Evolutionary conservation across 2,113 vertebrate genomes (phyloP).

Genomic region (Alexandromys fortis): DNA sequence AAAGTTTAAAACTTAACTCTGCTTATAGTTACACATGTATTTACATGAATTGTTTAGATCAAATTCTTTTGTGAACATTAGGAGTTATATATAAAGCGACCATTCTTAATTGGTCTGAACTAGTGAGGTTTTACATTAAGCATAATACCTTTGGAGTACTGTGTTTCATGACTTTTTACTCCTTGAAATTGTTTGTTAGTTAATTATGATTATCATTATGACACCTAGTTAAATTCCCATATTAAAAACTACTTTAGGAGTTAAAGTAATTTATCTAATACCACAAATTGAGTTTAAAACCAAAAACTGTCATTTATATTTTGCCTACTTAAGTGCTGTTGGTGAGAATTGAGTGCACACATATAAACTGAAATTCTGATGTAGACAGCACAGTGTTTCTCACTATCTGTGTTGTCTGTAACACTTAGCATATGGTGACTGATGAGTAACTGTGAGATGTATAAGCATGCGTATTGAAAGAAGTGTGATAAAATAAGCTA

Average conservation of each 20-base stretch:
- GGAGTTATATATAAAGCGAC: not conserved
- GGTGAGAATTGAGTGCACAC: slow-evolving; percentile 57
- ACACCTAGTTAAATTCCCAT: slow-evolving; percentile 27
- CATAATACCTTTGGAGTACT: not conserved
- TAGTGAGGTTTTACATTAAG: slow-evolving; percentile 29
- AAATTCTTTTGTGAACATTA: not conserved
- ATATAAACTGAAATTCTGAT: slow-evolving; percentile 50
- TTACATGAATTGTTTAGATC: not conserved
- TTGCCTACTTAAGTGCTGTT: not conserved
- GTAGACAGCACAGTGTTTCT: not conserved
- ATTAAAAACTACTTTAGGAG: slow-evolving; percentile 23
- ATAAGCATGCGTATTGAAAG: not conserved
- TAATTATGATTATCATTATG: slow-evolving; percentile 36
- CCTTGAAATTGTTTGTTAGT: not conserved
- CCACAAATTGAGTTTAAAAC: slow-evolving; percentile 7
- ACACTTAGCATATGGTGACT: slow-evolving; percentile 60
- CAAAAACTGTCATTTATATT: not conserved
- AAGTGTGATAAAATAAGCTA: slow-evolving; percentile 19
- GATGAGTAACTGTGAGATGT: not conserved
- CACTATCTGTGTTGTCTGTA: not conserved
- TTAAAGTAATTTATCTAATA: slow-evolving; percentile 29
- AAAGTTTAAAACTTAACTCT: not conserved
- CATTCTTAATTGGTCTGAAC: not conserved
- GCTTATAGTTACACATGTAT: not conserved
- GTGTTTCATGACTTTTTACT: not conserved